Base-by-base conservation (phyloP, 2,797 vertebrate species). In the Sardinella longiceps region DNA sequence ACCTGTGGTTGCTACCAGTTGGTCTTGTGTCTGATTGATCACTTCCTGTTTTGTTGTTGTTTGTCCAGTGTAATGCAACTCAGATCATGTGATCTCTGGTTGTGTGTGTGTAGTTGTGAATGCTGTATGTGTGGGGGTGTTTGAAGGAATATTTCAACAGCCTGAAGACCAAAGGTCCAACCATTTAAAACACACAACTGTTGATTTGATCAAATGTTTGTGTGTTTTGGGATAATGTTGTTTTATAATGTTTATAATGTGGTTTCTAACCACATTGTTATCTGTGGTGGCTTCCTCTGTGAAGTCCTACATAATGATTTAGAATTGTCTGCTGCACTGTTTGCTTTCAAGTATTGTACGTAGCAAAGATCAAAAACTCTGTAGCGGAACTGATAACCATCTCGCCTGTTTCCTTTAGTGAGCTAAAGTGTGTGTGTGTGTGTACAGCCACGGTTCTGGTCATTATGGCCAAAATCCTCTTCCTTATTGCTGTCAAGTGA, bases 381-480 rank as follows among this genome's bases (percentile, higher is more conserved):
- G 66, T 33, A 28, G 30, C 86, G 81, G 86, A 86, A 53, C 70
- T 80, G 81, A 90, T 90, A 88, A 85, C 56, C 60, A 84, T 84
- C 86, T 80, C 15, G 0, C 39, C 46, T 3, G 51, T 84, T 88
- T 90, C 88, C 87, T 85, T 74, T 45, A 82, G 81, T 46, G 11
- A 18, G 70, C 70, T 37, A 77, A 39, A 39, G 70, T 20, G 66
- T 74, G 66, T 39, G 66, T 39, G 28, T 70, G 66, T 70, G 14
- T 2, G 33, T 33, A 9, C 2, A 3, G 0, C 2, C 66, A 15
- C 5, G 37, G 70, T 37, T 77, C 23, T 82, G 86, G 39, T 84
- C 82, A 80, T 83, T 87, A 81, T 80, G 82, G 15, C 82, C 82
- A n/a, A 37, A 84, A 81, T 39, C 56, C 80, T 80, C 56, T 89